phyloP scores from a whole-genome alignment of 2,113 vertebrate species.

The Leucosticte australis region DNA sequence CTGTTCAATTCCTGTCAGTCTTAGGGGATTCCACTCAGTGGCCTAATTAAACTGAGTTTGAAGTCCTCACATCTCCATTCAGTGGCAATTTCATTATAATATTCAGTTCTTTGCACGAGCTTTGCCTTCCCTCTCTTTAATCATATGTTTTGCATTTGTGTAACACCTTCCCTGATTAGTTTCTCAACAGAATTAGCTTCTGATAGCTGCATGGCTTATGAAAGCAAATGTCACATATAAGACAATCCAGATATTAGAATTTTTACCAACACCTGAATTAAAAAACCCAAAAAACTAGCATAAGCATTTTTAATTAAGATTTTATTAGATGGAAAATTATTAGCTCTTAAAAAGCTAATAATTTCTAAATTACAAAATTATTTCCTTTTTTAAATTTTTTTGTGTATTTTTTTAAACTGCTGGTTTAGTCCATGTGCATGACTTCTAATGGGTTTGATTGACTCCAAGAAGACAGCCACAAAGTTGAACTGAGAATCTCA shows the following conservation, averaged over 20 bases:
- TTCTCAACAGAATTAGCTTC: constrained; percentile 80
- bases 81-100: constrained; percentile 74
- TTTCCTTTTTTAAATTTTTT: no score
- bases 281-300: not conserved
- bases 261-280: constrained; percentile 55
- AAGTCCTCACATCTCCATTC: constrained; percentile 81
- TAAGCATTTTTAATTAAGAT: constrained; percentile 64
- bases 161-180: constrained; percentile 87
- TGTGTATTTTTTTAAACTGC: not conserved
- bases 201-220: constrained; percentile 76
- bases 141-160: constrained; percentile 83
- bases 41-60: constrained; percentile 83
- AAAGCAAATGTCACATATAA: constrained; percentile 80
- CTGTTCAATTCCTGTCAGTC: constrained; percentile 82
- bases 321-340: constrained; percentile 15
- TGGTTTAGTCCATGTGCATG: not conserved
- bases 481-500: not conserved
- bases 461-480: not conserved
- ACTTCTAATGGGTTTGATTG: not conserved
- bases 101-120: constrained; percentile 71
- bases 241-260: constrained; percentile 66
- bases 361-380: not conserved
- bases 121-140: constrained; percentile 79
- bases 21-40: constrained; percentile 83
- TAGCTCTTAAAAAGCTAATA: not conserved